Conservation (phyloP, 2,888 invertebrate species). For the Nebria brevicollis region DNA sequence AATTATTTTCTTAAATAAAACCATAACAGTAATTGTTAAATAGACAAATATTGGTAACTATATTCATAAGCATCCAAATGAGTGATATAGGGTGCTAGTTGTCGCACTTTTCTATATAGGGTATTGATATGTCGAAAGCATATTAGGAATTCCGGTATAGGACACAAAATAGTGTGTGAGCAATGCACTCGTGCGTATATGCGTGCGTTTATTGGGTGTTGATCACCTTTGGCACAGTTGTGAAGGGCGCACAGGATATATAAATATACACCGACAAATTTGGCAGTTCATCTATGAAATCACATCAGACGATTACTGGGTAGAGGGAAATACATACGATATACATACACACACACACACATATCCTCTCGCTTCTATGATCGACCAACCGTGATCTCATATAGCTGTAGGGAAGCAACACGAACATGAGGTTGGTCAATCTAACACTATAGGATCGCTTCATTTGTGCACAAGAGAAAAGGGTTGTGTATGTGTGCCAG, state of each 20-base stretch:
- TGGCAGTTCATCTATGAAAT: constrained; percentile 62
- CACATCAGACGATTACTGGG: constrained; percentile 60
- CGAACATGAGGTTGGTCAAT: neutral
- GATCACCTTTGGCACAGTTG: neutral
- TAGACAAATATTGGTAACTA: no score
- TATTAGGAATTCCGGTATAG: no score
- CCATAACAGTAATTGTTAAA: no score
- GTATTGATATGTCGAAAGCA: no score
- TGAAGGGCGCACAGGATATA: constrained; percentile 22
- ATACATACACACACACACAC: neutral
- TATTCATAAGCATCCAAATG: no score
- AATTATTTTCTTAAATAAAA: no score
- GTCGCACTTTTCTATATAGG: no score
- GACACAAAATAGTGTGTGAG: constrained; percentile 20
- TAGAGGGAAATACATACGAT: neutral
- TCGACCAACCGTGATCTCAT: constrained; percentile 59
- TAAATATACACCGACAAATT: constrained; percentile 47
- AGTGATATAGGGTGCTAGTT: no score
- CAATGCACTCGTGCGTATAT: constrained; percentile 30
- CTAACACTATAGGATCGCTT: neutral
- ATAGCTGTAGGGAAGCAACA: constrained; percentile 49
- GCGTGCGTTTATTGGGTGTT: constrained; percentile 8
- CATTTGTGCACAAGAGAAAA: constrained; percentile 19
- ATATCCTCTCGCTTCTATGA: constrained; percentile 54
- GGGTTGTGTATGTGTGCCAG: constrained; percentile 33